phyloP scores from a whole-genome alignment of 2,113 vertebrate species.

The Bufo gargarizans region DNA sequence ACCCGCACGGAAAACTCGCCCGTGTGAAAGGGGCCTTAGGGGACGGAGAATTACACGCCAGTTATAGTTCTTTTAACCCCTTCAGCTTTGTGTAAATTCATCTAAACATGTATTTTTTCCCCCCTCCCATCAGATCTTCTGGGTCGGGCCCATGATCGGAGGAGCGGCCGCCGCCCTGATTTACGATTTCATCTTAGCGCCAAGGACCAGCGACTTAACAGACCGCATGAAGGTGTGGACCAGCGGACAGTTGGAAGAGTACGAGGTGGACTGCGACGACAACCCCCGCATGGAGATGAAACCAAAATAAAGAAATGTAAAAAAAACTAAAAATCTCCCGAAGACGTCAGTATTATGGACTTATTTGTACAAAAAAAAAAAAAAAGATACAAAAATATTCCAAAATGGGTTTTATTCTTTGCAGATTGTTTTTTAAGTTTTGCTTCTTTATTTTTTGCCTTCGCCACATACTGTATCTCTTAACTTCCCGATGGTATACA shows the following conservation, averaged over 20 bases:
- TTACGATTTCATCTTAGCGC: conserved; percentile 81
- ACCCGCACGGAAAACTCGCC: too few relatives aligned
- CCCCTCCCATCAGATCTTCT: conserved; percentile 73
- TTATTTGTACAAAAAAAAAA: conserved; percentile 66
- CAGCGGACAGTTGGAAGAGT: conserved; percentile 86
- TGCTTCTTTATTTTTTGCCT: conserved; percentile 46
- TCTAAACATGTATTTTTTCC: neutral
- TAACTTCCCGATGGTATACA: conserved; percentile 13
- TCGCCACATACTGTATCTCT: conserved; percentile 48
- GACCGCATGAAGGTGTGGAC: conserved; percentile 90
- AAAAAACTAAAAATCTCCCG: conserved; percentile 58
- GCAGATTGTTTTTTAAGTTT: conserved; percentile 60
- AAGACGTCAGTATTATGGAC: conserved; percentile 69
- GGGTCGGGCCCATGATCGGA: conserved; percentile 80
- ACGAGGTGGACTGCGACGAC: conserved; percentile 74
- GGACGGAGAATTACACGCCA: too few relatives aligned
- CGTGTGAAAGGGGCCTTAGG: too few relatives aligned
- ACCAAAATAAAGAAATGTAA: conserved; percentile 72
- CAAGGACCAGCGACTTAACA: conserved; percentile 72
- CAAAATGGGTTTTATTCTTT: conserved; percentile 59
- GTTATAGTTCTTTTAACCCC: too few relatives aligned
- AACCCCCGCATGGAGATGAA: conserved; percentile 82
- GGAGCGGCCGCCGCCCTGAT: conserved; percentile 74
- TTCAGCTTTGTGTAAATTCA: neutral
- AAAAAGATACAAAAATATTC: conserved; percentile 59